These are phyloP conservation scores for Aphodius granarius DNA, from an alignment of 2,888 invertebrate genomes.

Conservation along the genomic window DNA sequence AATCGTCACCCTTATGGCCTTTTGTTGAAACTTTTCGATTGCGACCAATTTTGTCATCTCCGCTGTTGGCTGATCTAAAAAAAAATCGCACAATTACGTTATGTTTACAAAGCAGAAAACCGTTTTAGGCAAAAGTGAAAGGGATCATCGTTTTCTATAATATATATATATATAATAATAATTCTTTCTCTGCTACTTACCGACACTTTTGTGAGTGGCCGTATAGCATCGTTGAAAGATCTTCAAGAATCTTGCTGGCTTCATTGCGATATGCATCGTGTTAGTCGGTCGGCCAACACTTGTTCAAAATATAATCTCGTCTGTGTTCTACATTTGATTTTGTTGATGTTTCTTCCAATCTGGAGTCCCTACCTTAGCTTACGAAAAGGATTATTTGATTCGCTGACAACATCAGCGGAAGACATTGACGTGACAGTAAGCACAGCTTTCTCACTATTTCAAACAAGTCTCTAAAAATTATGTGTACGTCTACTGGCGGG, in stretches of 20 bases:
- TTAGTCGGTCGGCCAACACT: background rate
- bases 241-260: background rate
- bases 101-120: no score
- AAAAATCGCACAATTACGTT: no score
- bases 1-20: conserved; percentile 44
- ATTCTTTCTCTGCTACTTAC: background rate
- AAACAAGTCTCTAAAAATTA: no score
- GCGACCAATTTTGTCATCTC: conserved; percentile 15
- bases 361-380: background rate
- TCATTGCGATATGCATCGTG: background rate
- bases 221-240: background rate
- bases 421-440: background rate
- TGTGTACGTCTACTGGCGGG: no score
- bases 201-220: background rate
- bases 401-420: background rate
- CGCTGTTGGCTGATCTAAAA: background rate
- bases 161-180: no score
- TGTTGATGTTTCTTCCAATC: background rate
- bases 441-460: background rate
- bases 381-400: background rate
- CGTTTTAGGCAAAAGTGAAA: no score
- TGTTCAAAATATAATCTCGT: background rate
- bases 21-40: conserved; percentile 31
- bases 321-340: background rate
- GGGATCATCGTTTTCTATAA: no score